phyloP scores from a whole-genome alignment of 64 coral and sea anemone species.

The Pocillopora verrucosa region DNA sequence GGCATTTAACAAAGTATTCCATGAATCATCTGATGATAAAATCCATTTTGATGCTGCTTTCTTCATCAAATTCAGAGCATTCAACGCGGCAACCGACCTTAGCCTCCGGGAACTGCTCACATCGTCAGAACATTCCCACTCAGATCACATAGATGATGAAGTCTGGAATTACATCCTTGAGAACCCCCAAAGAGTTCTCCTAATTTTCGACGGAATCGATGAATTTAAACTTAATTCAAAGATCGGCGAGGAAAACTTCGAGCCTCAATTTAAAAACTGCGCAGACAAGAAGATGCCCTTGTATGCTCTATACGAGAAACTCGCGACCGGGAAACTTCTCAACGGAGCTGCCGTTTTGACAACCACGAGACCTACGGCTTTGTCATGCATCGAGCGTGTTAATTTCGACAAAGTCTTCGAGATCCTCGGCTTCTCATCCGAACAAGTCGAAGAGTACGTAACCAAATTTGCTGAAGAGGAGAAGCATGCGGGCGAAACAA shows the following conservation, averaged over 20 bases:
- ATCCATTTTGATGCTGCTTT: too few species aligned
- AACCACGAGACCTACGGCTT: constrained; percentile 54
- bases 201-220: constrained; percentile 65
- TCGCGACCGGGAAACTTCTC: constrained; percentile 35
- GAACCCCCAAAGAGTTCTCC: constrained; percentile 38
- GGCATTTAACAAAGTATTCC: too few species aligned
- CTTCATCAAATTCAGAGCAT: constrained; percentile 26
- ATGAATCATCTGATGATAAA: too few species aligned
- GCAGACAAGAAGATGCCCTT: background rate
- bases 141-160: constrained; percentile 34
- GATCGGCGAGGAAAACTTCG: background rate
- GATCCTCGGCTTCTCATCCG: constrained; percentile 62
- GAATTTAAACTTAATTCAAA: constrained; percentile 13
- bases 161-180: constrained; percentile 31
- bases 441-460: constrained; percentile 61
- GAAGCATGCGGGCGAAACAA: background rate
- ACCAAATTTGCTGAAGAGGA: constrained; percentile 30
- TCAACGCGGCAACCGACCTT: constrained; percentile 1
- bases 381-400: background rate
- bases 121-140: background rate
- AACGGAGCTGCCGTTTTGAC: constrained; percentile 30
- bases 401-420: constrained; percentile 43
- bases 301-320: background rate
- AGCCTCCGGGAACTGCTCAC: constrained; percentile 31
- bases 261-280: too few species aligned